Evolutionary conservation across 2,888 invertebrate species (phyloP), one percentile per base, ranked within the genome.

Genomic region (Linnaemya tessellans): DNA sequence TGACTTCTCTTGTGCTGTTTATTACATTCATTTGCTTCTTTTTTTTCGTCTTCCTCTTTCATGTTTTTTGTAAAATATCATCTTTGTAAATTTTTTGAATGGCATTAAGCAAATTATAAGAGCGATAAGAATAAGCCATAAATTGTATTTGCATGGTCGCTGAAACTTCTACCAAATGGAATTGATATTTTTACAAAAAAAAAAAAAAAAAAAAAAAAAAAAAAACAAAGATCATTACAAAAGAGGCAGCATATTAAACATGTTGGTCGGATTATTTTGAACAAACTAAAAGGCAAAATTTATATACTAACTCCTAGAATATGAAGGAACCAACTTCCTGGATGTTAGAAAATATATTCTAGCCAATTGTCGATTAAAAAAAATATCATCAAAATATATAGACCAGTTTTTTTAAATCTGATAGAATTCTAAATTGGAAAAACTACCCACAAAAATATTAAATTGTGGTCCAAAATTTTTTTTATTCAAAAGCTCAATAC

Each of bases 81-180:
- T 62, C 25, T 54, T 79, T 51, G 60, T 79, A 60, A 79, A 38
- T 46, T 54, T 43, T 74, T 70, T 68, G 13, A 25, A 62, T 73
- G 18, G 46, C 41, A 74, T 74, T 73, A 74, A 74, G 78, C 78
- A 79, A 84, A 83, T 77, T 79, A 65, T 67, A 62, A 41, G 18
- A 58, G 30, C 35, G 54, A 71, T 67, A 43, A 58, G 38, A 70
- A 62, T 56, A 58, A 38, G 0, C 8, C 10, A 58, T 70, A 60
- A 62, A 51, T 51, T 51, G 5, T 51, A n/a, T 51, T 35, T 67
- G 15, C 54, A 75, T 54, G 30, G 62, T 65, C 38, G 51, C n/a
- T 67, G 74, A 62, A 38, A 41, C 8, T 68, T 62, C 68, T 58
- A 65, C 65, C 22, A 56, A 73, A 54, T 79, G 35, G 60, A 78